These are phyloP conservation scores for Meandrina meandrites DNA, from an alignment of 92 coral and sea anemone species.

Conservation along the genomic window DNA sequence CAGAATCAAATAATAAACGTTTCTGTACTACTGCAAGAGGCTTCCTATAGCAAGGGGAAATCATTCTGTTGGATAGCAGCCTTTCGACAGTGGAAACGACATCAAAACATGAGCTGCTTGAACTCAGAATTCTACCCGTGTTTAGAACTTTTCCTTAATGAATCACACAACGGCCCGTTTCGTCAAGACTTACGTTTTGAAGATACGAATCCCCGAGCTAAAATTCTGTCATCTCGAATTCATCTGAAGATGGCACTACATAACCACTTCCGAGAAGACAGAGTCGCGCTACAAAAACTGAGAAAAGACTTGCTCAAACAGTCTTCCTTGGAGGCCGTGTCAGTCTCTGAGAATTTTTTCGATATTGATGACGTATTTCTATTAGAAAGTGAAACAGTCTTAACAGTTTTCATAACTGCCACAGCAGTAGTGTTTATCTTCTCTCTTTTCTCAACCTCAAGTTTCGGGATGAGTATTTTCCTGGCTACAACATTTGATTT, in stretches of 20 bases:
- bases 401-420: background rate
- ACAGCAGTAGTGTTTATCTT: background rate
- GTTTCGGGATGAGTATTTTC: background rate
- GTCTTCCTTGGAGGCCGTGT: background rate
- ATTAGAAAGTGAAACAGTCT: background rate
- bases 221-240: conserved; percentile 39
- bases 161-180: background rate
- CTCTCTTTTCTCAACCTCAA: background rate
- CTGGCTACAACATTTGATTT: conserved; percentile 18
- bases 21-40: conserved; percentile 2
- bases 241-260: conserved; percentile 24
- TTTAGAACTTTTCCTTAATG: conserved; percentile 31
- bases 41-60: conserved; percentile 15
- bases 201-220: background rate
- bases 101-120: conserved; percentile 34
- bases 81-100: conserved; percentile 38
- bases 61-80: conserved; percentile 54
- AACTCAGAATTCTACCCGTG: conserved; percentile 37
- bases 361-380: conserved; percentile 19
- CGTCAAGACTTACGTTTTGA: conserved; percentile 37
- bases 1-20: too few species aligned
- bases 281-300: background rate
- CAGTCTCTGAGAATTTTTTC: conserved; percentile 7
- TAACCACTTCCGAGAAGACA: background rate
- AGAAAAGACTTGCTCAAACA: background rate